Conservation (phyloP, 2,797 vertebrate genomes). For the Malurus leucopterus region DNA sequence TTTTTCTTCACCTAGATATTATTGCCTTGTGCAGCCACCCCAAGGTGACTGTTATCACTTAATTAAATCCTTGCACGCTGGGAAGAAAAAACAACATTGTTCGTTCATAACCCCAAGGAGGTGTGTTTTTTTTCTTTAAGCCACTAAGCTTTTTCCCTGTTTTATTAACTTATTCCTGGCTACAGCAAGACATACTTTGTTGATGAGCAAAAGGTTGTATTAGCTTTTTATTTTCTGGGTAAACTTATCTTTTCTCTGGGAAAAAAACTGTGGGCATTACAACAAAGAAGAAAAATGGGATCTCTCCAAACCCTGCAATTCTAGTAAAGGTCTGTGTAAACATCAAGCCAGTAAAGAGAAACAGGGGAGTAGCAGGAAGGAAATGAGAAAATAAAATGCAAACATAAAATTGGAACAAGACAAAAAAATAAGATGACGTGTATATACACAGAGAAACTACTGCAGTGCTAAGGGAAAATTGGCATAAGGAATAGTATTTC, state of each 20-base stretch:
- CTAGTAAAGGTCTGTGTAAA: constrained; percentile 74
- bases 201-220: constrained; percentile 80
- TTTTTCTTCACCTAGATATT: constrained; percentile 88
- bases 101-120: constrained; percentile 89
- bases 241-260: constrained; percentile 76
- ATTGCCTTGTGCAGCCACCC: constrained; percentile 88
- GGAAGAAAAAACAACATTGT: constrained; percentile 89
- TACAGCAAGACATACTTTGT: constrained; percentile 77
- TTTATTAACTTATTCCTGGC: constrained; percentile 82
- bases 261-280: constrained; percentile 59
- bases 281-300: constrained; percentile 58
- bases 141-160: constrained; percentile 77
- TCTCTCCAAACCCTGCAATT: constrained; percentile 65
- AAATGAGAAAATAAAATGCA: constrained; percentile 80
- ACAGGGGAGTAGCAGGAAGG: constrained; percentile 67
- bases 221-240: constrained; percentile 78
- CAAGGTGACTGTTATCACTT: constrained; percentile 95
- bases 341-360: constrained; percentile 65
- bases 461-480: constrained; percentile 44
- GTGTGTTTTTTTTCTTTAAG: constrained; percentile 71
- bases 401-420: constrained; percentile 72
- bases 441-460: constrained; percentile 42
- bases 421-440: constrained; percentile 63
- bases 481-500: constrained; percentile 24
- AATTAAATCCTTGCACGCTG: constrained; percentile 90